Evolutionary conservation across 2,888 invertebrate genomes (phyloP), one percentile per base, ranked within the genome.

Genomic region (Thymelicus acteon): DNA sequence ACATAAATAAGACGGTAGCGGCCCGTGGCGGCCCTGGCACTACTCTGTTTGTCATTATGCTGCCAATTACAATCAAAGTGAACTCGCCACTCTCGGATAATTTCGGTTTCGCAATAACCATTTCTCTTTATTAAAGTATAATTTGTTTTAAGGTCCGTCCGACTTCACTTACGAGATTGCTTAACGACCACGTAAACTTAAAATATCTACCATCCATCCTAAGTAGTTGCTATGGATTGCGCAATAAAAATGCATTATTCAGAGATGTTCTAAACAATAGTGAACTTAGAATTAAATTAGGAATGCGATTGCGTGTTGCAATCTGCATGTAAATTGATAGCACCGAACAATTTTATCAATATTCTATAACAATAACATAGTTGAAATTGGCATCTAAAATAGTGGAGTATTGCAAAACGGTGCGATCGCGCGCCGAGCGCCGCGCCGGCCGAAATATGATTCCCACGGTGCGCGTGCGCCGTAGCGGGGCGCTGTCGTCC

Each of bases 21-120:
- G 92, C 91, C 87, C 87, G 79, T 88, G 82, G 82, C 86, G 91
- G 92, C 91, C 88, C 88, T 84, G 88, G 85, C 85, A 83, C 87
- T 85, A 92, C 89, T 92, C 88, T 89, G 89, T 92, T 89, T 89
- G 88, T 91, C 90, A 91, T 92, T 89, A 92, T 92, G 82, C 80
- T 82, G 82, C 84, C 83, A 84, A 84, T 83, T 82, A 84, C 82
- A 82, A 83, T 89, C 91, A 93, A 90, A 91, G 85, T 86, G 81
- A 78, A 79, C 84, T 88, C 82, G 86, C 87, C 84, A 84, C 84
- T 84, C 83, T 77, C 84, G 78, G 80, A 79, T 71, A 71, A 71
- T 71, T 71, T 71, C 52, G 60, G 49, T 71, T 71, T 71, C 71
- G 71, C 64, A 71, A 71, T 65, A 65, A 54, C 60, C 71, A 71